Evolutionary conservation across 2,888 invertebrate species (phyloP), one percentile per base, ranked within the genome.

Genomic region (Orchestes rusci): DNA sequence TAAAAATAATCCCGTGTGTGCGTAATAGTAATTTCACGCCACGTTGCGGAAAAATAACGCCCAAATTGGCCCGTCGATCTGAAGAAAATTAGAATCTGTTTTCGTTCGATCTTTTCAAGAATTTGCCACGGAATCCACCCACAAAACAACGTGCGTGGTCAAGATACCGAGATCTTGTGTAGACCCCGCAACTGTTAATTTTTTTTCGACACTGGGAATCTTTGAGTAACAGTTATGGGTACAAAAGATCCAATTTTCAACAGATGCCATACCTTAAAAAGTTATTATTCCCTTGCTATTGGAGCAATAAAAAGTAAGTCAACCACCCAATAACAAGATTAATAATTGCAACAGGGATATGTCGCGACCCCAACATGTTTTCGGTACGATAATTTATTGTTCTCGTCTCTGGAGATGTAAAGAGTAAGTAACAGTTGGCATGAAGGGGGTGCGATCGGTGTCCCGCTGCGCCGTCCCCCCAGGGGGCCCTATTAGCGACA

Each of bases 401-500:
- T 30, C 12, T 8, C 23, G 49, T 48, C 52, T 30, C 50, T 42
- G 20, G 20, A 54, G 50, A 50, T 31, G 39, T 33, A 29, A 33
- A 42, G 44, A 48, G 48, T 46, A 52, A 56, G 61, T 60, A 59
- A 61, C 60, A 61, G 61, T 60, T 61, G 60, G 58, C 52, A 48
- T 51, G 53, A 58, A 59, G 54, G 59, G 60, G 61, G 56, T 53
- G 52, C 47, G 49, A 39, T 42, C 32, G 52, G 52, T 47, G 46
- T 52, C 59, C 55, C 53, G 55, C 56, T 42, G 58, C 41, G 54
- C 8, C 10, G 23, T 13, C 50, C 39, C 56, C 52, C 50, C 55
- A 53, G 56, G 57, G 59, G 57, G 59, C 56, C 56, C 59, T 59
- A 61, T 61, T 61, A 61, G 60, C 56, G 59, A 60, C 60, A 59